Evolutionary conservation across 2,797 vertebrate species (phyloP).

Genomic region (Acrossocheilus fasciatus): DNA sequence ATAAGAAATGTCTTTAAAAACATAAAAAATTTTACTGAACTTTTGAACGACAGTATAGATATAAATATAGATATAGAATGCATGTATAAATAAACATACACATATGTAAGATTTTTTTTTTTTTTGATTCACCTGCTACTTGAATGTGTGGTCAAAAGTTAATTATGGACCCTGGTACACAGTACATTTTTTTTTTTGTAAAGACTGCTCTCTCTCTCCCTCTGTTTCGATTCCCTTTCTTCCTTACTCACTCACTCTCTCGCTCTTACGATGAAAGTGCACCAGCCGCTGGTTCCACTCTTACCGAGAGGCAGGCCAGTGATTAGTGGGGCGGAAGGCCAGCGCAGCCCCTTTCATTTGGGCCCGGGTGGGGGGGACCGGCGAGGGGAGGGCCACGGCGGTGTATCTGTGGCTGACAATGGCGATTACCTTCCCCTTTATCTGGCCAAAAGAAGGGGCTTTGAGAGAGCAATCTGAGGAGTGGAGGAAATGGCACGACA

Average conservation of each 20-base stretch:
- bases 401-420: constrained; percentile 96
- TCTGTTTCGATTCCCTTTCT: constrained; percentile 4
- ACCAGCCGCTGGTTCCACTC: constrained; percentile 81
- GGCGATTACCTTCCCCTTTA: constrained; percentile 98
- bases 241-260: constrained; percentile 55
- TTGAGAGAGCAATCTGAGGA: constrained; percentile 96
- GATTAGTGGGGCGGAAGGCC: constrained; percentile 85
- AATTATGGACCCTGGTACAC: neutral
- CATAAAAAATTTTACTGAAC: neutral
- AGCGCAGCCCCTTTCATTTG: constrained; percentile 85
- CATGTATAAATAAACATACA: neutral
- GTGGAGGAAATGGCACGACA: constrained; percentile 99
- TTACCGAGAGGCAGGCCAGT: constrained; percentile 81
- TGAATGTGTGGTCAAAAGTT: constrained; percentile 27
- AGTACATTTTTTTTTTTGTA: neutral
- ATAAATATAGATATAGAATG: neutral
- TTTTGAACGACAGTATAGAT: neutral
- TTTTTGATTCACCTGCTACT: neutral
- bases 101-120: neutral
- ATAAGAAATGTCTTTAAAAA: neutral
- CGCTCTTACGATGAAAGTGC: constrained; percentile 84
- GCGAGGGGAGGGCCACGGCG: constrained; percentile 81
- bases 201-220: neutral
- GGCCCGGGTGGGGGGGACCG: constrained; percentile 75
- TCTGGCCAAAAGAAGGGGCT: constrained; percentile 94